Evolutionary conservation across 2,888 invertebrate species (phyloP).

Genomic region (Megamerina dolium): DNA sequence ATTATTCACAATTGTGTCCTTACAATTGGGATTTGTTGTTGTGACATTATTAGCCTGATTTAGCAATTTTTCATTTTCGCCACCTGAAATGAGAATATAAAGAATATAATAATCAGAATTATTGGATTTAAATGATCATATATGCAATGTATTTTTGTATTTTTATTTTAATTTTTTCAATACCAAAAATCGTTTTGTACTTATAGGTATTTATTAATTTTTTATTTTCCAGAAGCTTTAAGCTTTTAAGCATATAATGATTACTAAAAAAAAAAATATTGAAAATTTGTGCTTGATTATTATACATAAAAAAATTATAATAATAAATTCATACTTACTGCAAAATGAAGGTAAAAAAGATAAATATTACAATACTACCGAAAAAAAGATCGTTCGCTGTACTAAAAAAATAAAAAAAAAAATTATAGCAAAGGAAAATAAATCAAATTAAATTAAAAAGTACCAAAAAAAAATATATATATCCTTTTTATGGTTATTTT

Average conservation of each 20-base stretch:
- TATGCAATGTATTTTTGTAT: too few relatives aligned
- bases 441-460: too few relatives aligned
- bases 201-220: not conserved
- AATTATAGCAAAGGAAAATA: constrained; percentile 12
- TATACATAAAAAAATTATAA: constrained; percentile 12
- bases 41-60: too few relatives aligned
- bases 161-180: not conserved
- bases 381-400: constrained; percentile 8
- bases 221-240: not conserved
- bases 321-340: constrained; percentile 14
- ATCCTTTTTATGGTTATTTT: too few relatives aligned
- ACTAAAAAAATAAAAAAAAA: constrained; percentile 9
- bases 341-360: constrained; percentile 5
- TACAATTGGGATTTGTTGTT: too few relatives aligned
- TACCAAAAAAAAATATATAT: too few relatives aligned
- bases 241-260: not conserved
- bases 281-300: constrained; percentile 21
- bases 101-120: too few relatives aligned
- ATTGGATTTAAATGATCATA: too few relatives aligned
- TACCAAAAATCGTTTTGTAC: not conserved
- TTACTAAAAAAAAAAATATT: constrained; percentile 1
- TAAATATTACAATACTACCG: too few relatives aligned
- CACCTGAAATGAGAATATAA: constrained; percentile 18
- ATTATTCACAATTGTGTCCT: too few relatives aligned
- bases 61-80: too few relatives aligned